Evolutionary conservation across 2,797 vertebrate species (phyloP).

Genomic region (Pseudochaenichthys georgianus): DNA sequence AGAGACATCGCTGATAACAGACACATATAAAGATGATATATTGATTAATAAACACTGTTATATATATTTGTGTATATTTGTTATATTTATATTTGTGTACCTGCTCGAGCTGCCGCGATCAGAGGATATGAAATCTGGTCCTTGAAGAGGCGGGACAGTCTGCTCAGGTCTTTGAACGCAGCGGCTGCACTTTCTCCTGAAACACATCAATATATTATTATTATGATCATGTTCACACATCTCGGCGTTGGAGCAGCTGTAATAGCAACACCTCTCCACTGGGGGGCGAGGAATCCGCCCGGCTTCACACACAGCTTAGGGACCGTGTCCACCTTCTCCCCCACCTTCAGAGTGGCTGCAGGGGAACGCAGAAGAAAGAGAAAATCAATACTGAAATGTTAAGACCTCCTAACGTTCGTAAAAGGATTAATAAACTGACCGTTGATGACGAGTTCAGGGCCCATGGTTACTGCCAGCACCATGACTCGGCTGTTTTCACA

Average conservation of each 20-base stretch:
- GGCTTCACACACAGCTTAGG: slow-evolving; percentile 88
- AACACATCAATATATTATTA: not conserved
- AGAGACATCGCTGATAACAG: slow-evolving; percentile 88
- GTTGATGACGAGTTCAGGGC: slow-evolving; percentile 87
- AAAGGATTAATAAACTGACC: slow-evolving; percentile 73
- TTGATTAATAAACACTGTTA: too few species aligned
- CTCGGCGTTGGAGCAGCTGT: too few species aligned
- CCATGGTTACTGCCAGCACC: slow-evolving; percentile 90
- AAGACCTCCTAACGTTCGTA: too few species aligned
- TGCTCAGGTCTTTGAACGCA: slow-evolving; percentile 90
- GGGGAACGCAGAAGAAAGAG: not conserved
- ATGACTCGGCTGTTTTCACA: slow-evolving; percentile 86
- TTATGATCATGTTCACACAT: too few species aligned
- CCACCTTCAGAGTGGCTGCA: slow-evolving; percentile 89
- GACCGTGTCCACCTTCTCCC: slow-evolving; percentile 79
- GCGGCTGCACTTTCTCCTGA: slow-evolving; percentile 84
- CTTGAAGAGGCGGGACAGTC: slow-evolving; percentile 93
- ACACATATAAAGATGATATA: too few species aligned
- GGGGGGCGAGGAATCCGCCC: slow-evolving; percentile 81
- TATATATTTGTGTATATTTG: too few species aligned
- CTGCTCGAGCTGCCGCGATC: slow-evolving; percentile 92
- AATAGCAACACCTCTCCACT: slow-evolving; percentile 55
- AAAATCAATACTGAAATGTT: too few species aligned
- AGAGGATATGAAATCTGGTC: slow-evolving; percentile 95
- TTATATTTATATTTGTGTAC: too few species aligned